phyloP scores from a whole-genome alignment of 2,797 vertebrate genomes.

The Malurus splendens region DNA sequence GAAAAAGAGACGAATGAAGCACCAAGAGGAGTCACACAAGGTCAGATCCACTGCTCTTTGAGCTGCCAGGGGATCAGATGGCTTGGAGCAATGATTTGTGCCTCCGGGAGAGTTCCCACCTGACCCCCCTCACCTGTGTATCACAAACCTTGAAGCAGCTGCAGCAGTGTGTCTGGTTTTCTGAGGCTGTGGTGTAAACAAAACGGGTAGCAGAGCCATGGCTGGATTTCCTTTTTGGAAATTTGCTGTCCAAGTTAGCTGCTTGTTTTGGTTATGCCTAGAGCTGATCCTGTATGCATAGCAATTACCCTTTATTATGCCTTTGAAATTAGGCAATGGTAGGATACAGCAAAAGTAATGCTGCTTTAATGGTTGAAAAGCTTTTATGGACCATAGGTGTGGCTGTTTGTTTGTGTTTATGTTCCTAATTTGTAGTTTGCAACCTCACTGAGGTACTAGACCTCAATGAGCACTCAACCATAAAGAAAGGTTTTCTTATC shows the following conservation, averaged over 20 bases:
- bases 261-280: slow-evolving; percentile 48
- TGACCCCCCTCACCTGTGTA: background rate
- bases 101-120: background rate
- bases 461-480: slow-evolving; percentile 17
- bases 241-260: slow-evolving; percentile 17
- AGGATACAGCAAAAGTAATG: background rate
- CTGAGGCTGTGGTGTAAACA: background rate
- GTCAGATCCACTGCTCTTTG: background rate
- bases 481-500: background rate
- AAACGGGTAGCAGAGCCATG: background rate
- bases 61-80: background rate
- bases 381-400: slow-evolving; percentile 52
- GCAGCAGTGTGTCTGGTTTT: background rate
- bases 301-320: slow-evolving; percentile 38
- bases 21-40: background rate
- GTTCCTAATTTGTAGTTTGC: slow-evolving; percentile 37
- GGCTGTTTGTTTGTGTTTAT: slow-evolving; percentile 30
- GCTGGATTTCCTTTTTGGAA: slow-evolving; percentile 16
- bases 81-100: background rate
- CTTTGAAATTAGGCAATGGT: slow-evolving; percentile 45
- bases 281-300: slow-evolving; percentile 17
- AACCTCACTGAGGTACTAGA: slow-evolving; percentile 38
- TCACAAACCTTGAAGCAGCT: background rate
- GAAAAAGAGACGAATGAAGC: background rate
- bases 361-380: slow-evolving; percentile 48